Evolutionary conservation across 2,888 invertebrate species (phyloP).

Genomic region (Teleogryllus oceanicus): DNA sequence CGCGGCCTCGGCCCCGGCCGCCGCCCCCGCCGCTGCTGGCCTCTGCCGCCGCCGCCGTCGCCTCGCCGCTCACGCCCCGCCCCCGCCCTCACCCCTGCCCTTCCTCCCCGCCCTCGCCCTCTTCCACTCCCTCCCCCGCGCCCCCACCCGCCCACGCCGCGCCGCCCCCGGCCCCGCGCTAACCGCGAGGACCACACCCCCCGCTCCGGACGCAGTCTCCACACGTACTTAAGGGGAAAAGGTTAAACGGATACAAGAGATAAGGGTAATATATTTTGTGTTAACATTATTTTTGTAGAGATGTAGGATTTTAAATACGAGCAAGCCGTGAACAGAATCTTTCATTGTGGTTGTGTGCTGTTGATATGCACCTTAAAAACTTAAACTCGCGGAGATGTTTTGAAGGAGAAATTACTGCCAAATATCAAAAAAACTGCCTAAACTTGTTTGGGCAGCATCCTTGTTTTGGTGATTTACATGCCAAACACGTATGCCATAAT

Average conservation of each 20-base stretch:
- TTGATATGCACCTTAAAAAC: background rate
- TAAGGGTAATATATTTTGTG: slow-evolving; percentile 30
- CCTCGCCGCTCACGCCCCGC: background rate
- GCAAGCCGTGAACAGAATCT: slow-evolving; percentile 12
- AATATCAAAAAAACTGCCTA: background rate
- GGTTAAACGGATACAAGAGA: background rate
- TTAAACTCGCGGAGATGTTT: background rate
- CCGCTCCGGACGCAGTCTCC: too few relatives aligned
- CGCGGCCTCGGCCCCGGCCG: background rate
- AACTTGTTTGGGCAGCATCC: background rate
- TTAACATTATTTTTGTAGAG: slow-evolving; percentile 31
- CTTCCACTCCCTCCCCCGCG: background rate
- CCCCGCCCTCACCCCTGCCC: background rate
- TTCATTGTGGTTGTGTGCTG: slow-evolving; percentile 18
- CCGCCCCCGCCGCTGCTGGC: background rate
- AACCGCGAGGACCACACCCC: too few relatives aligned
- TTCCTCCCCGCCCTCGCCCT: background rate
- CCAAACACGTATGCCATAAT: slow-evolving; percentile 12
- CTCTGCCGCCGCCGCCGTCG: background rate
- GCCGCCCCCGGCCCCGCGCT: background rate
- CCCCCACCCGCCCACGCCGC: background rate
- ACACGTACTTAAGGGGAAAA: too few relatives aligned
- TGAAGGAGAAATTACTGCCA: background rate
- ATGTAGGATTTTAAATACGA: background rate
- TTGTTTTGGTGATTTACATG: slow-evolving; percentile 22